Base-by-base conservation (phyloP, 2,797 vertebrate genomes). In the Crocodylus rhombifer region DNA sequence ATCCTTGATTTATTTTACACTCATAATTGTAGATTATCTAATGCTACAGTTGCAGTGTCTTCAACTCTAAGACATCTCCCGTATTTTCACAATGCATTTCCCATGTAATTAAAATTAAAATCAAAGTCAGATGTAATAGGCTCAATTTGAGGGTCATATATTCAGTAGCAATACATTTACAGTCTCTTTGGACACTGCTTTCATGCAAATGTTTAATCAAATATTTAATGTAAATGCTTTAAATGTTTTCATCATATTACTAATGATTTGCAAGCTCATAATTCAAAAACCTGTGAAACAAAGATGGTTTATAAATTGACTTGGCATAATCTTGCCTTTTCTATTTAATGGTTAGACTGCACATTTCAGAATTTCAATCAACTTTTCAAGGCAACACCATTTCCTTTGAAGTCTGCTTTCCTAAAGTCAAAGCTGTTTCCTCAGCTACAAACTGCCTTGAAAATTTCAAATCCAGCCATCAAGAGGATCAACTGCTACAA, bases 361-460 rank as follows among this genome's bases (percentile, higher is more conserved):
- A 42, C 0, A 0, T 87, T 86, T 82, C 64, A 84, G 81, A 88
- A 87, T 94, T 93, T 92, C 85, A 88, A 65, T 89, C 71, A 75
- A 15, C 77, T 95, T 92, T 55, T 95, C 88, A n/a, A 95, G 77
- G 85, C 80, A 91, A 58, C 80, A 36, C 7, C 0, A 56, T 51
- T 28, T 95, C 33, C 83, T 96, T 92, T 95, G 90, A 96, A 96
- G 91, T 89, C 77, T 92, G 77, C 71, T 93, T 94, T 94, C 90
- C 85, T 93, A 74, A 86, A 89, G 83, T 92, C 85, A 87, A 85
- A 92, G 80, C 90, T 26, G 69, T 25, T 51, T 73, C 69, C 36
- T 73, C 69, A 51, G 26, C 81, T 91, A 81, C 61, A 51, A 86
- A 73, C 82, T 67, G n/a, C 73, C 93, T 64, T 80, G 83, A 83